A percentile compares a stretch with the other conserved stretches of the same genome.
Conservation (phyloP, 2,797 vertebrate species). For the Molossus alvarezi region DNA sequence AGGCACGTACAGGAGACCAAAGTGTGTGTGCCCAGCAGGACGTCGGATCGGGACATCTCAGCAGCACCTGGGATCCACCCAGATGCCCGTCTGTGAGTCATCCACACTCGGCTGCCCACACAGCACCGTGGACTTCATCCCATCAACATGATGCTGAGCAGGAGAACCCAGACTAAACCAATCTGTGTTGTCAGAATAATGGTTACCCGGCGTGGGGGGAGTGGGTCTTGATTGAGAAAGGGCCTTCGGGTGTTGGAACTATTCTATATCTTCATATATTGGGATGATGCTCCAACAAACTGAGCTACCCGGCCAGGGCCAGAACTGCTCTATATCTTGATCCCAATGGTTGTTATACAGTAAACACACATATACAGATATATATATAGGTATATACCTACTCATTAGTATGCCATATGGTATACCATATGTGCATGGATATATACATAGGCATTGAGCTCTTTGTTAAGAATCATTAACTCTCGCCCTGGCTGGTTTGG, state of each 20-base stretch:
- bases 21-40: rapidly evolving
- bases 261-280: background rate
- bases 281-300: background rate
- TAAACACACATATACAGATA: rapidly evolving
- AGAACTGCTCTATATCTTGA: too few species aligned
- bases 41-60: background rate
- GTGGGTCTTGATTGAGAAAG: background rate
- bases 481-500: too few species aligned
- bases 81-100: background rate
- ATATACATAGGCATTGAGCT: background rate
- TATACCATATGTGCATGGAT: background rate
- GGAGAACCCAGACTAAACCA: too few species aligned
- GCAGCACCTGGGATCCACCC: background rate
- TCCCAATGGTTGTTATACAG: background rate
- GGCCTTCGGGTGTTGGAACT: background rate
- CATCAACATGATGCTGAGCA: too few species aligned
- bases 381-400: background rate
- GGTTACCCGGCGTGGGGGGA: too few species aligned
- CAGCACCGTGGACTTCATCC: background rate
- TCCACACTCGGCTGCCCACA: background rate
- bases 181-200: background rate
- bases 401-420: too few species aligned
- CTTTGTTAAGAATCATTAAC: background rate
- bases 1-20: rapidly evolving
- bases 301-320: background rate